Percentiles rank a stretch among this genome's conserved stretches.
These are phyloP conservation scores for Cephus cinctus DNA, from an alignment of 1,140 invertebrate genomes.

Conservation along the genomic window DNA sequence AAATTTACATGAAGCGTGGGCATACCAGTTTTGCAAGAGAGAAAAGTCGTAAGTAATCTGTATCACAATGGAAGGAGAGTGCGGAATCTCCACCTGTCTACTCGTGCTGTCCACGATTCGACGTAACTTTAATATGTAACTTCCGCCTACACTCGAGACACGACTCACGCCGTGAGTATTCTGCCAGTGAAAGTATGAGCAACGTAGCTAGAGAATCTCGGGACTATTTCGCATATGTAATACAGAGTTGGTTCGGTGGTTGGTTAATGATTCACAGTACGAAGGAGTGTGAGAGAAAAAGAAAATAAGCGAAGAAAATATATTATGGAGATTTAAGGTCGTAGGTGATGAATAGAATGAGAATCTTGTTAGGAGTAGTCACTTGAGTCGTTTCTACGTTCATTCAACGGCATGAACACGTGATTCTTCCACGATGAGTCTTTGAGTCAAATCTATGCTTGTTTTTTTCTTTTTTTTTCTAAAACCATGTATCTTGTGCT, in stretches of 20 bases:
- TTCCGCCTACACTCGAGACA: slow-evolving; percentile 33
- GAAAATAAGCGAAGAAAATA: no score
- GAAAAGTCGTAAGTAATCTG: neutral
- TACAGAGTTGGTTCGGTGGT: slow-evolving; percentile 20
- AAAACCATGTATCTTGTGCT: no score
- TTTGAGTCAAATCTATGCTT: no score
- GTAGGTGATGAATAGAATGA: no score
- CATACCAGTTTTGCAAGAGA: slow-evolving; percentile 15
- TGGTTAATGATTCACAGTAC: slow-evolving; percentile 25
- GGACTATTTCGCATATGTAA: neutral
- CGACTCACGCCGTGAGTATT: slow-evolving; percentile 16
- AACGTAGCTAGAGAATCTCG: slow-evolving; percentile 9
- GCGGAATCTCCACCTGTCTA: slow-evolving; percentile 15
- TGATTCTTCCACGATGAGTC: no score
- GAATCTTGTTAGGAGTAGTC: no score
- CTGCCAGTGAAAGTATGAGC: slow-evolving; percentile 28
- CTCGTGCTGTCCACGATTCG: slow-evolving; percentile 16
- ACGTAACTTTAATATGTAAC: slow-evolving; percentile 35
- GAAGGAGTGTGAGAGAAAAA: no score
- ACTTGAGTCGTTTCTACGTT: no score
- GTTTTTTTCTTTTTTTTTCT: no score
- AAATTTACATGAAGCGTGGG: slow-evolving; percentile 26
- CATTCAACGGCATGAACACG: no score
- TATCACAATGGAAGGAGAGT: slow-evolving; percentile 25
- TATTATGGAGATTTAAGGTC: no score